These are phyloP conservation scores for Clavelina lepadiformis DNA, from an alignment of 23 tunicate species.

Conservation along the genomic window DNA sequence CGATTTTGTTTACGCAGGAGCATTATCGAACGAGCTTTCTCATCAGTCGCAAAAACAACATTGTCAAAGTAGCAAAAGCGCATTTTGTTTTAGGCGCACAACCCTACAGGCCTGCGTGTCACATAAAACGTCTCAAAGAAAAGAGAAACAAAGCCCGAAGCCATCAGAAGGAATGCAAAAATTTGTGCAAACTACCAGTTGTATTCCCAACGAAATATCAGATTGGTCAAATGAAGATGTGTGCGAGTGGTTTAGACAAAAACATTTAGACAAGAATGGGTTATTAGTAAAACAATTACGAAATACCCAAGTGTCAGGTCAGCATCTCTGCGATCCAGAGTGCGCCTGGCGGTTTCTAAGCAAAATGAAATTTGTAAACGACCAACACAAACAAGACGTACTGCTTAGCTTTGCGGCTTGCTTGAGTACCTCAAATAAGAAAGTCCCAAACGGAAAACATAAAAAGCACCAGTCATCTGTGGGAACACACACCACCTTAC, in stretches of 20 bases:
- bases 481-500: neutral
- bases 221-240: conserved; percentile 45
- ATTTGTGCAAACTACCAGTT: conserved; percentile 27
- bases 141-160: too few species aligned
- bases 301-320: conserved; percentile 9
- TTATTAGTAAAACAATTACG: conserved; percentile 23
- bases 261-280: conserved; percentile 25
- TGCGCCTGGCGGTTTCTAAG: conserved; percentile 32
- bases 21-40: too few species aligned
- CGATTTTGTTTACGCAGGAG: too few species aligned
- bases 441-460: conserved; percentile 7
- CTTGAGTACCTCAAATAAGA: too few species aligned
- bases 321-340: conserved; percentile 30
- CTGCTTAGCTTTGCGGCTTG: conserved; percentile 25
- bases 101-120: too few species aligned
- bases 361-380: conserved; percentile 13
- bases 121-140: too few species aligned
- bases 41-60: too few species aligned
- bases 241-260: conserved; percentile 38
- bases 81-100: too few species aligned
- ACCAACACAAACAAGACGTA: conserved; percentile 50
- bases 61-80: too few species aligned
- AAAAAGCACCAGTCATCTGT: neutral
- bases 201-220: too few species aligned
- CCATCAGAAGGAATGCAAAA: too few species aligned